Conservation (phyloP, 2,888 invertebrate genomes). For the Brachycybe producta region DNA sequence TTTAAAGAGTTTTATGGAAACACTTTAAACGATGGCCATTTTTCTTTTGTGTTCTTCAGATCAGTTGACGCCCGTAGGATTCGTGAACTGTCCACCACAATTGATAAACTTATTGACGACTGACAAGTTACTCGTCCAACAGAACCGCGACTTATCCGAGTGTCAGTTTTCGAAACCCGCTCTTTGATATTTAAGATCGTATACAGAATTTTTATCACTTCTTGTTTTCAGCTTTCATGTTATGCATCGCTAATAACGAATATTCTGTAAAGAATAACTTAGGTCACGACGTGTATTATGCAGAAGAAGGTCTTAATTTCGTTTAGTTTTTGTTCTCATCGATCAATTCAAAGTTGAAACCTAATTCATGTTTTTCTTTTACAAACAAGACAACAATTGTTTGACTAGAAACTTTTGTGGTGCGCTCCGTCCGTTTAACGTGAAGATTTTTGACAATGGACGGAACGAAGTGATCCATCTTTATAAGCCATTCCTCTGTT, state of each 20-base stretch:
- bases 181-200: neutral
- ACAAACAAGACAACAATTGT: constrained; percentile 60
- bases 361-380: neutral
- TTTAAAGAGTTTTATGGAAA: too few relatives aligned
- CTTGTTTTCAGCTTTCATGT: constrained; percentile 56
- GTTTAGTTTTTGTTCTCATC: neutral
- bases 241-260: constrained; percentile 81
- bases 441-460: constrained; percentile 69
- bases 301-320: constrained; percentile 51
- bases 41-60: too few relatives aligned
- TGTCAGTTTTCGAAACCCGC: constrained; percentile 21
- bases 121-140: constrained; percentile 67
- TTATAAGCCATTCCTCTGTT: constrained; percentile 65
- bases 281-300: constrained; percentile 66
- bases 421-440: constrained; percentile 65
- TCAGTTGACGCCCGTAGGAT: constrained; percentile 57
- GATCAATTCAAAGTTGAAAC: too few relatives aligned
- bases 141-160: constrained; percentile 64
- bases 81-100: constrained; percentile 60
- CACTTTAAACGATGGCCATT: too few relatives aligned
- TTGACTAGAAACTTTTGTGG: constrained; percentile 75
- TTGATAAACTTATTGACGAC: constrained; percentile 81
- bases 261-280: constrained; percentile 65
- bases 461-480: constrained; percentile 76
- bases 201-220: too few relatives aligned